Base-by-base conservation (phyloP, 2,797 vertebrate genomes). In the Tarsius wallacei region DNA sequence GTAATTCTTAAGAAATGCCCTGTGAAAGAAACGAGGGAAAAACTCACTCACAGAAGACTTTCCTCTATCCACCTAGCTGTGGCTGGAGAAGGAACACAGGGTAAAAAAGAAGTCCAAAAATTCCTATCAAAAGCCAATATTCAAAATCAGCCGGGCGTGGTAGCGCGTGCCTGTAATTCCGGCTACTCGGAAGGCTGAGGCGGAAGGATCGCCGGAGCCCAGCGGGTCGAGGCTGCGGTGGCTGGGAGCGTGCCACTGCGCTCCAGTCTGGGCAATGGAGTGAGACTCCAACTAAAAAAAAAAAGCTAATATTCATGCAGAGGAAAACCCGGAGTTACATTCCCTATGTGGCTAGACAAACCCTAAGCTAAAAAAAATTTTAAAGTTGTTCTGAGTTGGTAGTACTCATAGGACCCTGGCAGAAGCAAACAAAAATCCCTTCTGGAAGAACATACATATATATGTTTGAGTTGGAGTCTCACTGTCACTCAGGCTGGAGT, bases 351-450 rank as follows among this genome's bases (percentile, higher is more conserved):
- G 71, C 7, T 70, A 31, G 19, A 90, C 66, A 93, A 83, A 36
- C 31, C 36, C 71, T 74, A 63, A 61, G 11, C 28, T 53, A 33
- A 59, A 73, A 59, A 31, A 57, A 87, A 16, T 61, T 63, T 51
- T 63, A 22, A 61, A 82, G 31, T 73, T 31, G 15, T 53, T 81
- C 66, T 73, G 74, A 90, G 51, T 85, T 93, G 53, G 33, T 95
- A 87, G 15, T 77, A 76, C 26, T 36, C 31, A 19, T 76, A 33
- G 8, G 28, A 2, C 4, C n/a, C 47, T 47, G 28, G 31, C 36
- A 83, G 16, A 93, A 81, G 31, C 61, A 87, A 96, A 91, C 8
- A 82, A 83, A 95, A 71, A 31, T 64, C 33, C 63, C 71, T 31
- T 71, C 33, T 91, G 86, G 53, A 55, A 42, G 77, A 42, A 42